A percentile compares a stretch with the other conserved stretches of the same genome.
phyloP scores from a whole-genome alignment of 1,140 invertebrate species.

The Zaprionus africanus region DNA sequence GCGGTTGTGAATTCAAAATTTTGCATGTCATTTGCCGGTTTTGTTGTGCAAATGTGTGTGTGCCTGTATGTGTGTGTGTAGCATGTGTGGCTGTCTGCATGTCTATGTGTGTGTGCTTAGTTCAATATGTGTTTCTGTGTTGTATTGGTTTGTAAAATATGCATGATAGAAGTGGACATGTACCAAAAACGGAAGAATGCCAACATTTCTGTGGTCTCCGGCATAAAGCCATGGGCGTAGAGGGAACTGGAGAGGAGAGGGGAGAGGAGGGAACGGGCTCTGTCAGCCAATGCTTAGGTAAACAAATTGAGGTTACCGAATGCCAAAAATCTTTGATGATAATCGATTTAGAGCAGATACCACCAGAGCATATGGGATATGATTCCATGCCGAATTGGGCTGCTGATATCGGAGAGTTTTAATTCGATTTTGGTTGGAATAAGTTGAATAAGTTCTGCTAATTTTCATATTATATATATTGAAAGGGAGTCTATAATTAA shows the following conservation, averaged over 20 bases:
- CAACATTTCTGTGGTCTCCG: constrained; percentile 31
- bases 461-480: neutral
- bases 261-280: neutral
- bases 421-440: neutral
- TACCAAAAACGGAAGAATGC: constrained; percentile 25
- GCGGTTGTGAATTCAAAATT: constrained; percentile 46
- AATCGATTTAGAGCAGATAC: constrained; percentile 23
- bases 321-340: constrained; percentile 12
- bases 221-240: neutral
- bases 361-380: neutral
- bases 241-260: neutral
- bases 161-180: constrained; percentile 18
- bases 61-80: constrained; percentile 11
- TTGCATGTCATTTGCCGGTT: constrained; percentile 38
- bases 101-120: neutral
- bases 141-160: constrained; percentile 36
- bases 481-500: neutral
- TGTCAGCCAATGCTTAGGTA: neutral
- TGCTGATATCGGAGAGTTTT: neutral
- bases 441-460: neutral
- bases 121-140: neutral
- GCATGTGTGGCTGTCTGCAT: neutral
- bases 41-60: constrained; percentile 1
- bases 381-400: neutral
- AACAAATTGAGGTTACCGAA: constrained; percentile 27